Conservation (phyloP, 2,113 vertebrate genomes). For the Dendropsophus ebraccatus region DNA sequence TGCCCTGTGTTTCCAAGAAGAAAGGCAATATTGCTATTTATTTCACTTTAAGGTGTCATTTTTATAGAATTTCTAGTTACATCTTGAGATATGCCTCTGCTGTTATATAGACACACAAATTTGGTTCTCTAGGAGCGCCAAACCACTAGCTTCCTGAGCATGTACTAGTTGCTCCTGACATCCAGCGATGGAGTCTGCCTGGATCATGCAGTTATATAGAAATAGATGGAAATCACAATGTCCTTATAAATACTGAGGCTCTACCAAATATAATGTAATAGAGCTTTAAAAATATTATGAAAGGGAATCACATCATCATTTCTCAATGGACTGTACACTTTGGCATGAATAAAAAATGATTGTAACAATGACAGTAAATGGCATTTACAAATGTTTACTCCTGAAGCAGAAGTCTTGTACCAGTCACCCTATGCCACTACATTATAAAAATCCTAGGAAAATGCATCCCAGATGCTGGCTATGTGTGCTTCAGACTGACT, state of each 20-base stretch:
- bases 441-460: slow-evolving; percentile 10
- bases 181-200: not conserved
- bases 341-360: slow-evolving; percentile 10
- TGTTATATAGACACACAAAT: not conserved
- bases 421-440: not conserved
- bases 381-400: not conserved
- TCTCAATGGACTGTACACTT: not conserved
- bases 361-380: not conserved
- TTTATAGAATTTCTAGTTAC: not conserved
- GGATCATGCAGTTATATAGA: not conserved
- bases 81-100: not conserved
- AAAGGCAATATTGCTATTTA: slow-evolving; percentile 18
- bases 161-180: not conserved
- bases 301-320: not conserved
- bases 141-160: slow-evolving; percentile 9
- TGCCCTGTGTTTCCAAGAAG: not conserved
- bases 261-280: not conserved
- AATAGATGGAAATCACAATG: not conserved
- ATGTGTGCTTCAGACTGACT: slow-evolving; percentile 71
- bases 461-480: slow-evolving; percentile 2
- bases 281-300: slow-evolving; percentile 6
- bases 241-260: not conserved
- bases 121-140: not conserved
- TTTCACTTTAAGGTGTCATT: not conserved
- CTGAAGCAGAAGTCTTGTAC: not conserved